A percentile compares a stretch with the other conserved stretches of the same genome.
Conservation (phyloP, 2,888 invertebrate genomes). For the Embidobia sp. region DNA sequence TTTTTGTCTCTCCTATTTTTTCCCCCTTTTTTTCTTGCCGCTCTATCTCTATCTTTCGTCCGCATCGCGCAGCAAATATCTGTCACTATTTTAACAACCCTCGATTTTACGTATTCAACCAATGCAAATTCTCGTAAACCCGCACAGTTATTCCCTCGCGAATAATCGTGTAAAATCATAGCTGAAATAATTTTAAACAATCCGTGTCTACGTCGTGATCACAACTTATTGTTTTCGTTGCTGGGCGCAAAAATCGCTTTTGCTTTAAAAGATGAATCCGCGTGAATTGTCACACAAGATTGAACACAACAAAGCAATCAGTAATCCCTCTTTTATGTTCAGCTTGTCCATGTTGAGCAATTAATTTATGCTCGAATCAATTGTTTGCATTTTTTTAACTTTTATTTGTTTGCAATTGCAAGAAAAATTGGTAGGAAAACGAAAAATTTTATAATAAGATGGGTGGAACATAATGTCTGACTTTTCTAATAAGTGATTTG, state of each 20-base stretch:
- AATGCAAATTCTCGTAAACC: slow-evolving; percentile 51
- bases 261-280: slow-evolving; percentile 6
- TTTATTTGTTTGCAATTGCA: no score
- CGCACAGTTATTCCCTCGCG: not conserved
- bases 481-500: no score
- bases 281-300: not conserved
- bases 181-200: slow-evolving; percentile 43
- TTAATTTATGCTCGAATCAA: no score
- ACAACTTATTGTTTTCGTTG: slow-evolving; percentile 35
- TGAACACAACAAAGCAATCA: no score
- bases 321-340: no score
- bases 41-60: slow-evolving; percentile 18
- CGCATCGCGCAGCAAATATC: slow-evolving; percentile 19
- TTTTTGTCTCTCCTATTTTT: no score
- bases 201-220: slow-evolving; percentile 9
- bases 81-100: slow-evolving; percentile 32
- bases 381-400: no score
- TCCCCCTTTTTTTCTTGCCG: slow-evolving; percentile 30
- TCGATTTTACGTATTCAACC: slow-evolving; percentile 53
- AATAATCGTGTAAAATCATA: slow-evolving; percentile 44
- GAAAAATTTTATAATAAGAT: no score
- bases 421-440: no score
- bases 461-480: no score
- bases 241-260: slow-evolving; percentile 6
- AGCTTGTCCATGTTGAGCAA: no score